A percentile compares a stretch with the other conserved stretches of the same genome.
Evolutionary conservation across 2,888 invertebrate genomes (phyloP).

Genomic region (Palloptera scutellata): DNA sequence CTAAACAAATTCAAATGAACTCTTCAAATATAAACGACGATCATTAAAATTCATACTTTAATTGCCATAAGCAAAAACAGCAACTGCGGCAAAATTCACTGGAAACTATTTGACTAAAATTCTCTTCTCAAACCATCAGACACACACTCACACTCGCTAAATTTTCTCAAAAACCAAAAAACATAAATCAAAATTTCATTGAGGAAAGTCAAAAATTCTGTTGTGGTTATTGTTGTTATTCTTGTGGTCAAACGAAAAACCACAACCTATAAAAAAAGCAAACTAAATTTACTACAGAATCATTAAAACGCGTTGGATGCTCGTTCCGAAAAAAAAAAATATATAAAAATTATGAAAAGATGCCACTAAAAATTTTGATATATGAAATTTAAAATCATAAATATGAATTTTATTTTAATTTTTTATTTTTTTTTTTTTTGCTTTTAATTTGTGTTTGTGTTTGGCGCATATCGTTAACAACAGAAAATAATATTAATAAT

Average conservation of each 20-base stretch:
- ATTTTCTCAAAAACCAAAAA: conserved; percentile 35
- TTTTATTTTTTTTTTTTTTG: no score
- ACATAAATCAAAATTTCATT: conserved; percentile 60
- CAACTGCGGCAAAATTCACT: conserved; percentile 43
- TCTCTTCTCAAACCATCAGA: no score
- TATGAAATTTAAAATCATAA: conserved; percentile 36
- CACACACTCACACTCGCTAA: neutral
- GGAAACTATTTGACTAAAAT: conserved; percentile 57
- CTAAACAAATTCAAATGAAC: conserved; percentile 45
- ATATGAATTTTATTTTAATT: conserved; percentile 12
- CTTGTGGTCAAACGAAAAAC: no score
- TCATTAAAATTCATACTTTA: conserved; percentile 55
- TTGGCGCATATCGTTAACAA: conserved; percentile 21
- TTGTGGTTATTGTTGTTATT: neutral
- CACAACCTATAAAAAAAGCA: conserved; percentile 47
- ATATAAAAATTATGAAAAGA: conserved; percentile 38
- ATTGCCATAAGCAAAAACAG: conserved; percentile 41
- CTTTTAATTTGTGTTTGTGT: neutral
- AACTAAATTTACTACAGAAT: conserved; percentile 32
- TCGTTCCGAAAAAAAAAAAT: conserved; percentile 33
- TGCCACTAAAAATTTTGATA: conserved; percentile 57
- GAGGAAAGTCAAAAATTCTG: conserved; percentile 49
- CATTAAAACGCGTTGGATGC: no score
- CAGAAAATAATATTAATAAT: no score
- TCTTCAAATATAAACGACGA: conserved; percentile 38